phyloP scores from a whole-genome alignment of 1,140 invertebrate species.

The Hirudo medicinalis region DNA sequence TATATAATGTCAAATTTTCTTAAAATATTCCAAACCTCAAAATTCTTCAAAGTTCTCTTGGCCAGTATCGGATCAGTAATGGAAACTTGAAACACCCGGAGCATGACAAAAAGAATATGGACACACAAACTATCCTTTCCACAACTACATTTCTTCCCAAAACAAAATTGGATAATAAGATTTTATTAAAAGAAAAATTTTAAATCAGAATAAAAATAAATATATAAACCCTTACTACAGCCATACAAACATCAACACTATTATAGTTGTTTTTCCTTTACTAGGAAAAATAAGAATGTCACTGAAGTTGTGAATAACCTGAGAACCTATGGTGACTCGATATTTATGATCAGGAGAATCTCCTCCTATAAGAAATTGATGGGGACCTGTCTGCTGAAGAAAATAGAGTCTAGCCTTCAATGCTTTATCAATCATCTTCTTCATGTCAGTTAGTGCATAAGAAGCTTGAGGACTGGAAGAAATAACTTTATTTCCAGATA shows the following conservation, averaged over 20 bases:
- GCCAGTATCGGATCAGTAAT: constrained; percentile 38
- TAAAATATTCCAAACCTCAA: constrained; percentile 36
- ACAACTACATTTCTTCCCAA: constrained; percentile 42
- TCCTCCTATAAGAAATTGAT: constrained; percentile 43
- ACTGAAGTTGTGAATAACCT: constrained; percentile 30
- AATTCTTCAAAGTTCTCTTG: constrained; percentile 42
- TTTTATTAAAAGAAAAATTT: background rate
- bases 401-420: constrained; percentile 40
- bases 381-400: constrained; percentile 43
- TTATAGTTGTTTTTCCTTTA: too few species aligned
- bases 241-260: too few species aligned
- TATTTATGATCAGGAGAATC: constrained; percentile 44
- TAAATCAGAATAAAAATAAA: background rate
- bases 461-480: too few species aligned
- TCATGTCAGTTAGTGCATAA: background rate
- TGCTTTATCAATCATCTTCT: constrained; percentile 33
- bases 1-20: too few species aligned
- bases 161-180: constrained; percentile 12
- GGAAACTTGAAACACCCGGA: constrained; percentile 42
- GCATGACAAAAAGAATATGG: constrained; percentile 45
- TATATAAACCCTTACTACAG: background rate
- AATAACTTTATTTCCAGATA: too few species aligned
- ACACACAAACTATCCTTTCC: constrained; percentile 42
- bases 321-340: constrained; percentile 43
- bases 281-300: too few species aligned